A percentile compares a stretch with the other conserved stretches of the same genome.
These are phyloP conservation scores for Orchesella cincta DNA, from an alignment of 1,140 invertebrate genomes.

Conservation along the genomic window DNA sequence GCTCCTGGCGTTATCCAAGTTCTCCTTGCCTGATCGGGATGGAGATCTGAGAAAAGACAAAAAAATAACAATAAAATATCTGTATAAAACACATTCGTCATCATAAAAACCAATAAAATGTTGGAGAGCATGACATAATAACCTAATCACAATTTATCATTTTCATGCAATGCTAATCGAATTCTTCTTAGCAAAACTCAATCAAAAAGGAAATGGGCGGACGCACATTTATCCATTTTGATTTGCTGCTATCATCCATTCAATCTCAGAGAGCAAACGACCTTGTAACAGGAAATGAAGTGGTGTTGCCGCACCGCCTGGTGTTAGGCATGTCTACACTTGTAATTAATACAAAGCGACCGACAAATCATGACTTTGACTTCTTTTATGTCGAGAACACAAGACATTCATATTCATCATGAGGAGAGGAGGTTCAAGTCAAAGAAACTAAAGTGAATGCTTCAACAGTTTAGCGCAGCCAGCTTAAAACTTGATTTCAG, in stretches of 20 bases:
- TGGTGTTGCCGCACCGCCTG: too few species aligned
- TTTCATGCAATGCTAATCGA: too few species aligned
- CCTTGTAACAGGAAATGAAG: conserved; percentile 8
- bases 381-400: neutral
- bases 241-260: conserved; percentile 16
- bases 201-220: neutral
- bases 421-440: too few species aligned
- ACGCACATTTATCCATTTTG: neutral
- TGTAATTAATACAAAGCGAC: conserved; percentile 16
- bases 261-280: neutral
- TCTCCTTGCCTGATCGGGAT: conserved; percentile 9
- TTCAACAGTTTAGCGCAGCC: neutral
- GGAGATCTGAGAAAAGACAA: neutral
- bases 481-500: conserved; percentile 15
- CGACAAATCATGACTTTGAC: neutral
- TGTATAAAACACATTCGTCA: neutral
- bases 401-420: neutral
- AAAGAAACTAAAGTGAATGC: too few species aligned
- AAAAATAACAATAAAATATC: neutral
- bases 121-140: too few species aligned
- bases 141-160: too few species aligned
- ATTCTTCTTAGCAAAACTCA: too few species aligned
- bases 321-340: too few species aligned
- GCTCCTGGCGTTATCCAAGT: neutral
- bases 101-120: neutral